Evolutionary conservation across 2,888 invertebrate genomes (phyloP), one percentile per base, ranked within the genome.

Genomic region (Cantharis nigra): DNA sequence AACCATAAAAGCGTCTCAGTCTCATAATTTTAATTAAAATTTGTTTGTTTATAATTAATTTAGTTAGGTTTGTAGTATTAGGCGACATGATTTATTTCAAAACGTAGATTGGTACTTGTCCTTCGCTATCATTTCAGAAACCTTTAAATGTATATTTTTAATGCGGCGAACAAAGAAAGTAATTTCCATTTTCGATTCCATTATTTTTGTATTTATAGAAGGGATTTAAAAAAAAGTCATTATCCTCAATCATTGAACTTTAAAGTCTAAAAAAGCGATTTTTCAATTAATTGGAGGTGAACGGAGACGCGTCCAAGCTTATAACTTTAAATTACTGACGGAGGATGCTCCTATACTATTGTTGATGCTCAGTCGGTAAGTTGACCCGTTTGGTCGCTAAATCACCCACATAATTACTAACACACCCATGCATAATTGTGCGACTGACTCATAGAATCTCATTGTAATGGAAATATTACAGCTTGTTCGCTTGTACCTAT

Each of bases 351-450:
- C 72, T 26, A n/a, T 75, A 70, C 81, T 76, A 81, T 81, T 81
- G 81, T 81, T 80, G 79, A 69, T 81, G 80, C 76, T 80, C 81
- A 79, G 76, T 79, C 80, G 80, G 80, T 78, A 82, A 81, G 80
- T 77, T 80, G 81, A 82, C 81, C 78, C 79, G 76, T 74, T 80
- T 77, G 76, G 78, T 78, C 80, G 82, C 81, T 81, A 82, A 82
- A 82, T 82, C 82, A 82, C 82, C 82, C 82, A 81, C 82, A 82
- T 82, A 81, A 82, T 81, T 82, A 81, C 80, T 78, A 80, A 80
- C 82, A 81, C 82, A 81, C 82, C 82, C 82, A 81, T 81, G 78
- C 77, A 80, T 81, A 81, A 82, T 82, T 82, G 80, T 81, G 78
- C 79, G 78, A 69, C 81, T 81, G 81, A 81, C 77, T 81, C 81